Base-by-base conservation (phyloP, 2,113 vertebrate genomes). In the Heptranchias perlo region DNA sequence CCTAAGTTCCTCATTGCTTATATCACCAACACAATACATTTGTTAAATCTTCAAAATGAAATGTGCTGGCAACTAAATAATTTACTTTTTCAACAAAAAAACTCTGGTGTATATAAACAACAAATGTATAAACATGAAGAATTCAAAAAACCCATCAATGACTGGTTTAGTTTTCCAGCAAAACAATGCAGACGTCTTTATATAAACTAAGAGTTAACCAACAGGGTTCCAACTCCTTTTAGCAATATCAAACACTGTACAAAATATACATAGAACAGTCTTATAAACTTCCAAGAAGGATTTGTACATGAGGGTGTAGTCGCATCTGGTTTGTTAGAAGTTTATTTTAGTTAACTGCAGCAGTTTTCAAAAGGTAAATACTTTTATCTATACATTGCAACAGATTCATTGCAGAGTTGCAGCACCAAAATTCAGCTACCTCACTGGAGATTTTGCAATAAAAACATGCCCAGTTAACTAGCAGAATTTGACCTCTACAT, bases 131-230 rank as follows among this genome's bases (percentile, higher is more conserved):
- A 95, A 95, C 94, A 95, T 69, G 64, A 95, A 95, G 94, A 95
- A 69, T 95, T 95, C 94, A 95, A 95, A 69, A 93, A 69, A 95
- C 61, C 65, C 94, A 95, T 69, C 65, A 69, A 95, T 95, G 44
- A 47, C 94, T 67, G 94, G 64, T 95, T 95, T 69, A 95, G 44
- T 95, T 54, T 95, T 95, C 39, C 94, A 95, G 94, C 94, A 95
- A 95, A 67, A 95, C 94, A 95, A 95, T 95, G 94, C 65, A 95
- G 64, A 95, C 44, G 31, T 95, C 94, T 95, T 95, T 95, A 52
- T 95, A 95, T 95, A 95, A 95, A 95, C 94, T 69, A 95, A 95
- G 94, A 95, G 94, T 95, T 73, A 95, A 95, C 94, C 94, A 95
- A 95, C 94, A 95, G 65, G 94, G 94, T 95, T 95, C 94, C 94